Conservation (phyloP, 2,797 vertebrate species). For the Catamblyrhynchus diadema region DNA sequence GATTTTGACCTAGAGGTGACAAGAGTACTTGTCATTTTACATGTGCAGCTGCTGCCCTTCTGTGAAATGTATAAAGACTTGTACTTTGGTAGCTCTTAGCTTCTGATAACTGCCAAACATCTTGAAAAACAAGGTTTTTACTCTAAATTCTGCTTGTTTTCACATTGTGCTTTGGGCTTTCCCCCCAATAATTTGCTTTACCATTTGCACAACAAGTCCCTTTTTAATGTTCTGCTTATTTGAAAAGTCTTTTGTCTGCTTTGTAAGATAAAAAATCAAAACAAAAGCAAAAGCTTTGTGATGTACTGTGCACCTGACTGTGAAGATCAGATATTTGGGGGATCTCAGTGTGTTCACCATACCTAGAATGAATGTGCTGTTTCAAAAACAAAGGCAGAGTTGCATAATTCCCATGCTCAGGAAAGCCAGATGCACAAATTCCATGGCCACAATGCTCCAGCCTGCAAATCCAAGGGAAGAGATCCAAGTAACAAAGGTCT, state of each 20-base stretch:
- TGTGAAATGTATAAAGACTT: constrained; percentile 4
- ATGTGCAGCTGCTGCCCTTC: constrained; percentile 21
- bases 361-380: not conserved
- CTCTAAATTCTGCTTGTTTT: not conserved
- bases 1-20: constrained; percentile 55
- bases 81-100: constrained; percentile 16
- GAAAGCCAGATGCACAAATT: not conserved
- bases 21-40: constrained; percentile 52
- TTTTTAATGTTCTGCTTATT: not conserved
- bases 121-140: not conserved
- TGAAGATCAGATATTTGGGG: not conserved
- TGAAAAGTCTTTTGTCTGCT: not conserved
- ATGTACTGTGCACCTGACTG: not conserved
- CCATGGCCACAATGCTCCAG: not conserved
- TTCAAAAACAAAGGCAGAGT: not conserved
- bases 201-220: not conserved
- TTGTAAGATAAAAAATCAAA: not conserved
- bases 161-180: not conserved
- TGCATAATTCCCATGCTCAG: not conserved
- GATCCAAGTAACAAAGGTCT: not conserved
- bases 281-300: not conserved
- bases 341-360: not conserved
- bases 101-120: not conserved
- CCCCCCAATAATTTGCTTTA: not conserved
- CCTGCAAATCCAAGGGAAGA: not conserved